A percentile compares a stretch with the other conserved stretches of the same genome.
Conservation (phyloP, 2,888 invertebrate genomes). For the Himalopsyche tibetana region DNA sequence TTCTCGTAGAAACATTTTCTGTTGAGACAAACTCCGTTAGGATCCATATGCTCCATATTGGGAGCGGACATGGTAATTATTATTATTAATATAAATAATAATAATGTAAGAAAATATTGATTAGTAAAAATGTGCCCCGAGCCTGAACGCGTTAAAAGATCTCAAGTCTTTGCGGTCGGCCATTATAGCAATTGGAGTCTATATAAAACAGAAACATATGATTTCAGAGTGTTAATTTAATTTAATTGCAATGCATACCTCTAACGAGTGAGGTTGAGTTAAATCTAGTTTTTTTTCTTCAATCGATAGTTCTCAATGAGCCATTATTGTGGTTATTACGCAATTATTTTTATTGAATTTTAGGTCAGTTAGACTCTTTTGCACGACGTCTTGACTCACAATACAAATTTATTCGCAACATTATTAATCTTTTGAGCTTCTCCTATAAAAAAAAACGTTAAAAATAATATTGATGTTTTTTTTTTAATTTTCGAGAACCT, state of each 20-base stretch:
- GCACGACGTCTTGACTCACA: slow-evolving; percentile 5
- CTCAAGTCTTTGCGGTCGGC: slow-evolving; percentile 54
- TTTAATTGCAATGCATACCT: slow-evolving; percentile 53
- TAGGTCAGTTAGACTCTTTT: neutral
- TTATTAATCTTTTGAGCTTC: too few species aligned
- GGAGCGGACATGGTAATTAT: too few species aligned
- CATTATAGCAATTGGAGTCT: slow-evolving; percentile 49
- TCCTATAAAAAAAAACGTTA: too few species aligned
- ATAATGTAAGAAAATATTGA: neutral
- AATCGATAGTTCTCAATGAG: slow-evolving; percentile 38
- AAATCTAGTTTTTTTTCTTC: slow-evolving; percentile 15
- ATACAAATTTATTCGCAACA: neutral
- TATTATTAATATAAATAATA: too few species aligned
- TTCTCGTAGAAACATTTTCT: too few species aligned
- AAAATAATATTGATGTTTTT: too few species aligned
- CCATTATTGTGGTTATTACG: slow-evolving; percentile 46
- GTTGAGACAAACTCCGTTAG: too few species aligned
- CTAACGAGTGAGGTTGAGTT: slow-evolving; percentile 41
- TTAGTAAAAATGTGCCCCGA: neutral
- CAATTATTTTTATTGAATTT: slow-evolving; percentile 34
- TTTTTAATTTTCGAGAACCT: too few species aligned
- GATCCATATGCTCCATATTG: too few species aligned
- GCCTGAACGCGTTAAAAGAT: neutral
- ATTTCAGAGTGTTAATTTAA: slow-evolving; percentile 58
- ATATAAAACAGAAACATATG: slow-evolving; percentile 55